These are phyloP conservation scores for Dermochelys coriacea DNA, from an alignment of 2,797 vertebrate genomes.

Conservation along the genomic window DNA sequence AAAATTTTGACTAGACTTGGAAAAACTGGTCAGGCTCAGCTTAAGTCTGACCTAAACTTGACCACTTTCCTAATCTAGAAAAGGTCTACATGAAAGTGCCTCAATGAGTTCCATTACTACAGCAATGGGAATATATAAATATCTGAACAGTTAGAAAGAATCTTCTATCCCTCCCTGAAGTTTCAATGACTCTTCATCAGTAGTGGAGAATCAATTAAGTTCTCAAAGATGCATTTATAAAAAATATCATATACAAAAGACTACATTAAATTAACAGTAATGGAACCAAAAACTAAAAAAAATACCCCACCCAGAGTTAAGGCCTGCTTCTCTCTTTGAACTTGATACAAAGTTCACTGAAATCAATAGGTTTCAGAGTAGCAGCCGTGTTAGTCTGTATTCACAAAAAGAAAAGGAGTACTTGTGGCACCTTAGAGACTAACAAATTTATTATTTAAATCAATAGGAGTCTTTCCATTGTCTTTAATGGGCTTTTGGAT, in stretches of 20 bases:
- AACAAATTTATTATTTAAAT: no score
- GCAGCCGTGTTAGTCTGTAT: no score
- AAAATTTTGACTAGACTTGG: not conserved
- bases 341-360: not conserved
- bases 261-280: not conserved
- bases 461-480: not conserved
- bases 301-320: not conserved
- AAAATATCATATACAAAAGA: not conserved
- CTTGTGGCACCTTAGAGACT: no score
- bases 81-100: not conserved
- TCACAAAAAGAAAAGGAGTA: no score
- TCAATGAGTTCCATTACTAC: not conserved
- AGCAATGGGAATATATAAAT: no score
- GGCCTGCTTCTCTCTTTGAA: not conserved
- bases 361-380: not conserved
- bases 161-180: not conserved
- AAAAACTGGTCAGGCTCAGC: not conserved
- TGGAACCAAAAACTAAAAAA: not conserved
- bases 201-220: not conserved
- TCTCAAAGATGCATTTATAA: not conserved
- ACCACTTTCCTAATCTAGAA: not conserved
- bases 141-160: not conserved
- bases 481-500: not conserved
- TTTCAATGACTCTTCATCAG: not conserved
- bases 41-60: not conserved